Conservation (phyloP, 2,113 vertebrate species). For the Limnothrissa miodon region DNA sequence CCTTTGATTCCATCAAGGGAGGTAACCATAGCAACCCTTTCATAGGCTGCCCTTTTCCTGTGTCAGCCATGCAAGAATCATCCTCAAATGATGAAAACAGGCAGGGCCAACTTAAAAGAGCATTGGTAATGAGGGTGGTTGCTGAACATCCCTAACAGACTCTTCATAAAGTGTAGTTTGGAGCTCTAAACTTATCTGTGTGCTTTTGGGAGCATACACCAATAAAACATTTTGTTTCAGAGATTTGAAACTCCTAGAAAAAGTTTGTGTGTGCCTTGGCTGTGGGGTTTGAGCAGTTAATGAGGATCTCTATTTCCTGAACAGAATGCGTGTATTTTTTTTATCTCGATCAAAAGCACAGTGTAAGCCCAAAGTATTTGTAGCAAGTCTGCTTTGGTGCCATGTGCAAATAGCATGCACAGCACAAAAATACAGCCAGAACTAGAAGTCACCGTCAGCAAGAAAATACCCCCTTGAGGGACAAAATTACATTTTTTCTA, state of each 20-base stretch:
- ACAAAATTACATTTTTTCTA: background rate
- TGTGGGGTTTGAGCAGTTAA: background rate
- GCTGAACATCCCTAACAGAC: background rate
- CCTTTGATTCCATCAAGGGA: background rate
- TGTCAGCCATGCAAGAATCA: conserved; percentile 4
- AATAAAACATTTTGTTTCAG: background rate
- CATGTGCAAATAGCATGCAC: background rate
- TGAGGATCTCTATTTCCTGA: background rate
- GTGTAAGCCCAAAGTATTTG: background rate
- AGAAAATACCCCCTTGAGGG: background rate
- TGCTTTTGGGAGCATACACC: background rate
- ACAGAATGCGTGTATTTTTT: background rate
- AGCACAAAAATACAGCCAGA: background rate
- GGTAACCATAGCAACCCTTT: conserved; percentile 11
- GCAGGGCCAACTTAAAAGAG: background rate
- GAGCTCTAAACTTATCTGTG: background rate
- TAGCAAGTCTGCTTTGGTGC: background rate
- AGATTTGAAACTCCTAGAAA: background rate
- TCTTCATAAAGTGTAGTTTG: background rate
- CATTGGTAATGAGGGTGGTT: background rate
- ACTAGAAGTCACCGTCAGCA: conserved; percentile 1
- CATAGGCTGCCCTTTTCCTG: background rate
- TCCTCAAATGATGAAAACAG: conserved; percentile 2
- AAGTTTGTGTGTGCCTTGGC: background rate
- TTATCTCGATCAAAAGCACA: conserved; percentile 8